Evolutionary conservation across 2,797 vertebrate genomes (phyloP), one percentile per base, ranked within the genome.

Genomic region (Gastrophryne carolinensis): DNA sequence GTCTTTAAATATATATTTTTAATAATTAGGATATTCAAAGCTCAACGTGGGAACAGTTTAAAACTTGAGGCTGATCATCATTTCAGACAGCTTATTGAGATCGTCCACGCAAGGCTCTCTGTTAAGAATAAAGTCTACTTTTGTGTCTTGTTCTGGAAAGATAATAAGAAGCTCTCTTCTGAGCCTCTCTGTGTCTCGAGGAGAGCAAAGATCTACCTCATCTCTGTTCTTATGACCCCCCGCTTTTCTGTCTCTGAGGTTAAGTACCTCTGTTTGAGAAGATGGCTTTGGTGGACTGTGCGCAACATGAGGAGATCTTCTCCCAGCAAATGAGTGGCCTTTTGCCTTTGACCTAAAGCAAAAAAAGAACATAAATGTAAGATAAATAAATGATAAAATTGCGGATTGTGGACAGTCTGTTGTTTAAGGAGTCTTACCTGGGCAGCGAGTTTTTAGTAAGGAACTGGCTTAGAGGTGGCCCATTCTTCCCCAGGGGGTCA

Each of bases 391-490:
- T 35, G 2, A n/a, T n/a, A n/a, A n/a, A n/a, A n/a, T n/a, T n/a
- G n/a, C n/a, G n/a, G n/a, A n/a, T 11, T 4, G 2, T 61, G 6
- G 39, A 19, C 9, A 15, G 6, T n/a, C n/a, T 3, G 37, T 35
- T 61, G 7, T 13, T 35, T 2, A 34, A 39, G 30, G 23, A 39
- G 26, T 37, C 29, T 73, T 84, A 96, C 94, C 91, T 90, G 71
- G 85, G 84, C 32, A 29, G 47, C 13, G 53, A 44, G 1, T 85
- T 84, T 26, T 88, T 88, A 73, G 87, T 90, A 10, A 97, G 84
- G 64, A 97, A 96, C 29, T 92, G 86, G 17, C 91, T 89, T 75
- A 96, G 83, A 66, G 92, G 93, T 29, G 95, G 95, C n/a, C 95
- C 95, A 4, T 87, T 89, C 78, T 92, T 83, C 12, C 95, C 95